These are phyloP conservation scores for Phengaris alcon DNA, from an alignment of 2,888 invertebrate species.

Conservation along the genomic window DNA sequence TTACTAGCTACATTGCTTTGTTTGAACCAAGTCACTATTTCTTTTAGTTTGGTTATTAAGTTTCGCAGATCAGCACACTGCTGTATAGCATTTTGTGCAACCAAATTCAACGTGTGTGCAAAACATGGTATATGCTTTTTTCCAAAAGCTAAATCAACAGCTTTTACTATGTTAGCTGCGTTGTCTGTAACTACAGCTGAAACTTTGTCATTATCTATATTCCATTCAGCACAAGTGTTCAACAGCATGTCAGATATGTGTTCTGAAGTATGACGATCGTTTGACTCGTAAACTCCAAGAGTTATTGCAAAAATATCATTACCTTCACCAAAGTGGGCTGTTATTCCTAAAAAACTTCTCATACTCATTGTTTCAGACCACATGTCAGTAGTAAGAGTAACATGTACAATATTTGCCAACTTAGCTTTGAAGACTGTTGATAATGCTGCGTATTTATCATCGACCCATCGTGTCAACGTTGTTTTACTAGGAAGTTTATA, in stretches of 20 bases:
- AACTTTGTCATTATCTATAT: constrained; percentile 40
- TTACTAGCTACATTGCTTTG: constrained; percentile 42
- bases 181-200: constrained; percentile 38
- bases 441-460: constrained; percentile 38
- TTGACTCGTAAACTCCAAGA: constrained; percentile 47
- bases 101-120: constrained; percentile 51
- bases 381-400: constrained; percentile 45
- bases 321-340: constrained; percentile 46
- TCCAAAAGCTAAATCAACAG: constrained; percentile 43
- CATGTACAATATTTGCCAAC: constrained; percentile 35
- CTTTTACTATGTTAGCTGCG: constrained; percentile 32
- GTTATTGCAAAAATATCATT: constrained; percentile 43
- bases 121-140: constrained; percentile 48
- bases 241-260: constrained; percentile 43
- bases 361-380: constrained; percentile 44
- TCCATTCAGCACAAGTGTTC: constrained; percentile 34
- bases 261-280: constrained; percentile 49
- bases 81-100: constrained; percentile 41
- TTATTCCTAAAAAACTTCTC: constrained; percentile 44
- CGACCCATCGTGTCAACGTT: constrained; percentile 45
- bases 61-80: constrained; percentile 36
- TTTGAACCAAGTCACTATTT: constrained; percentile 42
- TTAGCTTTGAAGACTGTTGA: constrained; percentile 41
- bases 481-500: constrained; percentile 45
- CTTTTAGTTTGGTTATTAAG: constrained; percentile 42